These are phyloP conservation scores for Timandra comae DNA, from an alignment of 2,888 invertebrate species.

Conservation along the genomic window DNA sequence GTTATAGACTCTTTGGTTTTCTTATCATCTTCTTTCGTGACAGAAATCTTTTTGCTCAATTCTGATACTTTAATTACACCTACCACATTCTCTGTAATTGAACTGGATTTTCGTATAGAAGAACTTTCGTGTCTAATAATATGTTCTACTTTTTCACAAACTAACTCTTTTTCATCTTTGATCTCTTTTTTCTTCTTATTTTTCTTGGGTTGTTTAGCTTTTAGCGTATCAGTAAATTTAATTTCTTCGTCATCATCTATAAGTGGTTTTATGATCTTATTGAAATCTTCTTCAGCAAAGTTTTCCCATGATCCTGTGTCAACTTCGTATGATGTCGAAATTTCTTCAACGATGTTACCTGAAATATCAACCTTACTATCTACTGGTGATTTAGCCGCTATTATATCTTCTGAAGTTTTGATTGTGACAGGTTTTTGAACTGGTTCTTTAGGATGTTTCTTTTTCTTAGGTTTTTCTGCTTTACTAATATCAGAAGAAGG, in stretches of 20 bases:
- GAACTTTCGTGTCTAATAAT: neutral
- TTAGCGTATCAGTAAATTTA: neutral
- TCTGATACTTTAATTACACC: neutral
- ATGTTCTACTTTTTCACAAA: neutral
- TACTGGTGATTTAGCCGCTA: slow-evolving; percentile 21
- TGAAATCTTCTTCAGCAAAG: slow-evolving; percentile 20
- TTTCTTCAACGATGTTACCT: slow-evolving; percentile 1
- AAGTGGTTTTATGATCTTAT: slow-evolving; percentile 27
- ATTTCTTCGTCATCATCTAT: slow-evolving; percentile 20
- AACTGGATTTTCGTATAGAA: neutral
- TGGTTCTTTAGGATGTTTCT: slow-evolving; percentile 12
- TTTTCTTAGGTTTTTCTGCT: slow-evolving; percentile 23
- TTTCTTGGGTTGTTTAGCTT: slow-evolving; percentile 4
- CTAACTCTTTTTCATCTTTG: neutral
- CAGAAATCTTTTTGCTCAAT: neutral
- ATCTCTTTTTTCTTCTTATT: slow-evolving; percentile 3
- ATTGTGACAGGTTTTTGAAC: slow-evolving; percentile 1
- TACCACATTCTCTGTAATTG: neutral
- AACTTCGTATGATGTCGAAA: slow-evolving; percentile 11
- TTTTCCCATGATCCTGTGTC: slow-evolving; percentile 13
- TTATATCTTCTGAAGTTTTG: slow-evolving; percentile 3
- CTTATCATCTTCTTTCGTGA: too few relatives aligned
- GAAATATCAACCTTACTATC: slow-evolving; percentile 6
- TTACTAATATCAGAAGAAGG: slow-evolving; percentile 9
- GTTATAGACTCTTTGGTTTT: too few relatives aligned